Base-by-base conservation (phyloP, 2,113 vertebrate species). In the Bubo blakistoni region DNA sequence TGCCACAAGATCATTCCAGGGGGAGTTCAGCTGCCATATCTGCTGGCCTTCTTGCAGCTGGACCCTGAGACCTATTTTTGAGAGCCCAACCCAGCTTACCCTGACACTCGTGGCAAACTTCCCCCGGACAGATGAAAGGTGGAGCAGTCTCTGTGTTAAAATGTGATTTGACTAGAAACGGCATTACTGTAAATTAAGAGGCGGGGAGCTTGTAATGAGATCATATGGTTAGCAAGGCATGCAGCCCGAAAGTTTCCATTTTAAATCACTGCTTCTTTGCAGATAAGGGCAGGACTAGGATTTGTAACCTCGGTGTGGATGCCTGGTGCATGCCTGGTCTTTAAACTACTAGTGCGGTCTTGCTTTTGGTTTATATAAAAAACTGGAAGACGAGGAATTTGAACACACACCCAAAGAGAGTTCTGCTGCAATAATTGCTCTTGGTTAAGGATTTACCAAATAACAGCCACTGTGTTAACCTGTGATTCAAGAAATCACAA, bases 341-440 rank as follows among this genome's bases (percentile, higher is more conserved):
- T 71, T 16, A 54, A 27, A 65, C 52, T 80, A 2, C 61, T 44
- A 20, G 66, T 58, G 62, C 16, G 36, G 36, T 87, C 66, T 72
- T 93, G 69, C 77, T 89, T 89, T 84, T 72, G 73, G 4, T 76
- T 91, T 90, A 66, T 44, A 19, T 77, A 54, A 92, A 91, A 55
- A 72, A 58, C 29, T 42, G 36, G 26, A 81, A 82, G 73, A 57
- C 21, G 34, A 85, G 47, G 91, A 90, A 79, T 95, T 87, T 70
- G 66, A 76, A 77, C 26, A 18, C 22, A n/a, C 38, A 15, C 36
- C 65, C 36, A 16, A 61, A 61, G 38, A 49, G 22, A 62, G 36
- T 76, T 86, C 16, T 91, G 58, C 78, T 81, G 59, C 25, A 32
- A 2, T 81, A 44, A 49, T 79, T 92, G 73, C 34, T 65, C 61